These are phyloP conservation scores for Exocentrus adspersus DNA, from an alignment of 2,888 invertebrate species.

Conservation along the genomic window DNA sequence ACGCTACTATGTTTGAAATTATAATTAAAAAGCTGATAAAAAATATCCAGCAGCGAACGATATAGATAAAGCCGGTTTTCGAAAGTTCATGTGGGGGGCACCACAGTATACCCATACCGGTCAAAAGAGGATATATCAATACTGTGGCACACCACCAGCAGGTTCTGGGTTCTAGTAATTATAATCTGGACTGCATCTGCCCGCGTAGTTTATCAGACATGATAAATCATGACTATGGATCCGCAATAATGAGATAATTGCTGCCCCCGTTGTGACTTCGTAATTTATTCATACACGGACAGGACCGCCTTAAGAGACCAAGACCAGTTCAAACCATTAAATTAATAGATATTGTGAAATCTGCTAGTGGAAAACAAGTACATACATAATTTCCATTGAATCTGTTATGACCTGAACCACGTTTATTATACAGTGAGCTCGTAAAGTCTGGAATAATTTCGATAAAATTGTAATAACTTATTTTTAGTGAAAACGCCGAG, in stretches of 20 bases:
- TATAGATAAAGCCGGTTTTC: slow-evolving; percentile 20
- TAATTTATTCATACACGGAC: slow-evolving; percentile 49
- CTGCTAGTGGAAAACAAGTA: too few relatives aligned
- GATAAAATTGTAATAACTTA: too few relatives aligned
- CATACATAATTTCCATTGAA: too few relatives aligned
- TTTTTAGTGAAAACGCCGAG: too few relatives aligned
- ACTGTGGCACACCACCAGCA: slow-evolving; percentile 8
- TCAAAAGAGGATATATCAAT: slow-evolving; percentile 25
- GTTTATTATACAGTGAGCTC: too few relatives aligned
- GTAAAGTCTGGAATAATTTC: too few relatives aligned
- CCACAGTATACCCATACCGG: too few relatives aligned
- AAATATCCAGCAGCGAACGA: slow-evolving; percentile 11
- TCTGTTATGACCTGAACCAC: too few relatives aligned
- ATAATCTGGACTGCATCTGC: slow-evolving; percentile 43
- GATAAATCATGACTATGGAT: slow-evolving; percentile 47
- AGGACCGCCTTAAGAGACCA: too few relatives aligned
- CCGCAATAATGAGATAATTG: slow-evolving; percentile 48
- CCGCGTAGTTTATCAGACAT: slow-evolving; percentile 35
- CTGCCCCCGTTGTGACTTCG: slow-evolving; percentile 45
- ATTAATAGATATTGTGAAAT: too few relatives aligned
- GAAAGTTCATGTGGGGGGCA: background rate
- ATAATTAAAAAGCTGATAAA: slow-evolving; percentile 13
- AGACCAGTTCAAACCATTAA: too few relatives aligned
- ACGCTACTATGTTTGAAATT: background rate
- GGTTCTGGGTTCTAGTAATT: slow-evolving; percentile 46